phyloP scores from a whole-genome alignment of 2,113 vertebrate genomes.

The Gymnogyps californianus region DNA sequence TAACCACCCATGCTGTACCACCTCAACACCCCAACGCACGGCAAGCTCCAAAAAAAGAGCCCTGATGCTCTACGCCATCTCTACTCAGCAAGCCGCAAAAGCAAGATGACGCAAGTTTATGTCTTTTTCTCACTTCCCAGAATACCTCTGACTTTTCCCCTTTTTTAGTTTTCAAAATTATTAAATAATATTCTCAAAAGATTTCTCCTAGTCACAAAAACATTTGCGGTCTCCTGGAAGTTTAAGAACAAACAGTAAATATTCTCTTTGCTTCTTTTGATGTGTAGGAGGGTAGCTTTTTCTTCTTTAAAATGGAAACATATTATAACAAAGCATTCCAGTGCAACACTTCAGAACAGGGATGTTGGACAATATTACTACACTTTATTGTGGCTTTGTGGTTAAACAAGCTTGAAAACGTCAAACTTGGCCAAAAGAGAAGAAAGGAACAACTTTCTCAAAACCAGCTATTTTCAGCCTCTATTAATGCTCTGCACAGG shows the following conservation, averaged over 20 bases:
- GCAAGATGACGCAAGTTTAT: background rate
- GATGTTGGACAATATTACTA: slow-evolving; percentile 9
- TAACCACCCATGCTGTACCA: background rate
- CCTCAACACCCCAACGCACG: accelerated
- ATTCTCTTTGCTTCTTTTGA: background rate
- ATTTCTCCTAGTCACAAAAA: background rate
- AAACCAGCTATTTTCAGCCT: background rate
- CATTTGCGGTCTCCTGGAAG: background rate
- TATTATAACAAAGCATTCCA: slow-evolving; percentile 24
- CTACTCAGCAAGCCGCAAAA: background rate
- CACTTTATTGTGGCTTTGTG: slow-evolving; percentile 46
- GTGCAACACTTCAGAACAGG: background rate
- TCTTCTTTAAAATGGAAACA: background rate
- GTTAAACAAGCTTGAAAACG: slow-evolving; percentile 23
- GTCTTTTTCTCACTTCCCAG: background rate
- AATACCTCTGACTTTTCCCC: background rate
- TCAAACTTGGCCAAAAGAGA: background rate
- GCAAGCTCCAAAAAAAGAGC: background rate
- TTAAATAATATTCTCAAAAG: background rate
- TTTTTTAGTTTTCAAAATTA: background rate
- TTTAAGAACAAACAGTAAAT: background rate
- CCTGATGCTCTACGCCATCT: background rate
- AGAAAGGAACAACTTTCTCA: slow-evolving; percentile 17
- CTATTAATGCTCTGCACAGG: background rate
- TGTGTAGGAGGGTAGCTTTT: background rate